Conservation (phyloP, 1,140 invertebrate species). For the Leguminivora glycinivorella region DNA sequence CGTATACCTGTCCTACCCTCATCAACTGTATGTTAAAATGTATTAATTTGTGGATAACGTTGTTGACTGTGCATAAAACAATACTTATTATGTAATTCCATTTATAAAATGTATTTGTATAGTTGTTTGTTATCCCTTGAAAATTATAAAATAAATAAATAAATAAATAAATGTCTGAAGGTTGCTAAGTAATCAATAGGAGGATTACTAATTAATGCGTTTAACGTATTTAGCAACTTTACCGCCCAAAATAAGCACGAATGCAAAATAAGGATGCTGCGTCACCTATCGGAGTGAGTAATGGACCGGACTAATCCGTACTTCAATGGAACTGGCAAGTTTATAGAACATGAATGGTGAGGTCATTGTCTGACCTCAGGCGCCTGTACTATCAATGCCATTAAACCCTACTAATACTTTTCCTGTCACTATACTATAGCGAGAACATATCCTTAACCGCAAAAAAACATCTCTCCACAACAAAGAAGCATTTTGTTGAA, state of each 20-base stretch:
- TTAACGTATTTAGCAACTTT: not conserved
- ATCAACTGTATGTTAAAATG: too few relatives aligned
- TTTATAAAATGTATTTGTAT: too few relatives aligned
- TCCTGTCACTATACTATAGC: not conserved
- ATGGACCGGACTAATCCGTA: constrained; percentile 6
- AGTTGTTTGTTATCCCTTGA: too few relatives aligned
- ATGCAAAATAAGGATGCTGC: constrained; percentile 19
- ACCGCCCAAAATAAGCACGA: constrained; percentile 1
- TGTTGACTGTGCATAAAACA: too few relatives aligned
- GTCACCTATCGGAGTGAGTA: constrained; percentile 16
- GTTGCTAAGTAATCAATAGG: too few relatives aligned
- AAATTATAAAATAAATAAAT: too few relatives aligned
- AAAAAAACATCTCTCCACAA: not conserved
- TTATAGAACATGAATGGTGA: constrained; percentile 4
- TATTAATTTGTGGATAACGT: too few relatives aligned
- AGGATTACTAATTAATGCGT: not conserved
- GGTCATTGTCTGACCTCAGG: constrained; percentile 43
- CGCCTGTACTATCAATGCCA: not conserved
- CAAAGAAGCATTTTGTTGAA: constrained; percentile 10
- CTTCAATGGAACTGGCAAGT: not conserved
- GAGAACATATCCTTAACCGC: not conserved
- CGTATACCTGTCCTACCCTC: too few relatives aligned
- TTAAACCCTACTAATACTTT: constrained; percentile 16
- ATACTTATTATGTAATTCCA: too few relatives aligned
- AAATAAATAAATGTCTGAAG: too few relatives aligned